Conservation (phyloP, 2,113 vertebrate species). For the Pseudopodoces humilis region DNA sequence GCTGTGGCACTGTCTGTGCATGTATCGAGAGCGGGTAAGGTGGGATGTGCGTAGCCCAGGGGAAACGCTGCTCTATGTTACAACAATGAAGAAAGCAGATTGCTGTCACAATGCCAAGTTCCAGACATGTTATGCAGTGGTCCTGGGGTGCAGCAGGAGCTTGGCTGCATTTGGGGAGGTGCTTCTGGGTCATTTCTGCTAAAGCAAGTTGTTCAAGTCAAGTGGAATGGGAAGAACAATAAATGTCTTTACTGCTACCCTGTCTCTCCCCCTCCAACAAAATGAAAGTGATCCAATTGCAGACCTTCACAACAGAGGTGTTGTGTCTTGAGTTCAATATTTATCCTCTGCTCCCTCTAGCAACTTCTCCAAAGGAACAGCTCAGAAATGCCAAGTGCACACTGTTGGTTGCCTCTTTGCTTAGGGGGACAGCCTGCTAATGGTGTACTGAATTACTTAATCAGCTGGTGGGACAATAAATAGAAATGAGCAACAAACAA, state of each 20-base stretch:
- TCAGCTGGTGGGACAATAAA: background rate
- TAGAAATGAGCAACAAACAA: background rate
- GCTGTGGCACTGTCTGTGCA: fast-evolving
- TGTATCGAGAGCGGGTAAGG: background rate
- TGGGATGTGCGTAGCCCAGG: background rate
- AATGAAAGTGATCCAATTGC: background rate
- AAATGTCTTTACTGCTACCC: background rate
- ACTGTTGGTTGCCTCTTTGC: background rate
- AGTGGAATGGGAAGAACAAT: background rate
- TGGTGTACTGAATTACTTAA: background rate
- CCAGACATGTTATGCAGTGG: background rate
- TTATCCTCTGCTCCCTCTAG: background rate
- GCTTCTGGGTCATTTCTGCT: background rate
- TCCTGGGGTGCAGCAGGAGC: background rate
- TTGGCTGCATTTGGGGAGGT: background rate
- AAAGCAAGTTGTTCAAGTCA: background rate
- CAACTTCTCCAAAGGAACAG: background rate
- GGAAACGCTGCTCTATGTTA: background rate
- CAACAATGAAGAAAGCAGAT: background rate
- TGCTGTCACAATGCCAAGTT: background rate
- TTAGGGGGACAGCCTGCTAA: background rate
- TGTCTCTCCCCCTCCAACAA: background rate
- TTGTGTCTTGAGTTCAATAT: background rate
- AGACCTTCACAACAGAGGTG: background rate
- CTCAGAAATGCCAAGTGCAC: background rate